These are phyloP conservation scores for Dasyprocta punctata DNA, from an alignment of 2,113 vertebrate genomes.

Conservation along the genomic window DNA sequence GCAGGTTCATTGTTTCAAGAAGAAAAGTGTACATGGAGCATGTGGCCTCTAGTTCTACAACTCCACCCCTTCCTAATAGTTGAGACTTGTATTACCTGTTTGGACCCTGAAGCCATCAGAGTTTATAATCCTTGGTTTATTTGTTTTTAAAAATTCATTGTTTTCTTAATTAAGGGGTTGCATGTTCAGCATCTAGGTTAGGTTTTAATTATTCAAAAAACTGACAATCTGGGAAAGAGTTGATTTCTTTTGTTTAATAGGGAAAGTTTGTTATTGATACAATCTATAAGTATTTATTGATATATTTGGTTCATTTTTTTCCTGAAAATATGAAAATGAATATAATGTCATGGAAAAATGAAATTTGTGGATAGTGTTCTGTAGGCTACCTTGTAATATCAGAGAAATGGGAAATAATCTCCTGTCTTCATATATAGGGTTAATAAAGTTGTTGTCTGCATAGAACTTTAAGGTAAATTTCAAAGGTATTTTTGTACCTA, in stretches of 20 bases:
- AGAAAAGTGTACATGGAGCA: not conserved
- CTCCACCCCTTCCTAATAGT: not conserved
- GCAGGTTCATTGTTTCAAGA: not conserved
- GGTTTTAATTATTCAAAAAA: slow-evolving; percentile 31
- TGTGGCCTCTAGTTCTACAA: not conserved
- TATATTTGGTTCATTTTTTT: not conserved
- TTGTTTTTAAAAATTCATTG: not conserved
- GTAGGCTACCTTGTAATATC: not conserved
- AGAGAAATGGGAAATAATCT: slow-evolving; percentile 47
- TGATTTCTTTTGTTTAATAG: slow-evolving; percentile 9
- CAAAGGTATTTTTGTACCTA: slow-evolving; percentile 1
- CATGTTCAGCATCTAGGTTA: slow-evolving; percentile 17
- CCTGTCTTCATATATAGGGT: not conserved
- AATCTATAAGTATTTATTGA: not conserved
- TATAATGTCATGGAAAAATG: not conserved
- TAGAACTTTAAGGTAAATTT: not conserved
- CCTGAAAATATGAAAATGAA: not conserved
- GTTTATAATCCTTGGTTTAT: slow-evolving; percentile 19
- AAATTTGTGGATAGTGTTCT: slow-evolving; percentile 7
- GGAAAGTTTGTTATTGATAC: not conserved
- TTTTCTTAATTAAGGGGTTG: not conserved
- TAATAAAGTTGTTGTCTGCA: not conserved
- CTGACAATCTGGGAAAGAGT: not conserved
- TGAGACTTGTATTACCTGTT: slow-evolving; percentile 26
- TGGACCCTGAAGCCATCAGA: not conserved